Conservation (phyloP, 1,140 invertebrate genomes). For the Glossosoma conforme region DNA sequence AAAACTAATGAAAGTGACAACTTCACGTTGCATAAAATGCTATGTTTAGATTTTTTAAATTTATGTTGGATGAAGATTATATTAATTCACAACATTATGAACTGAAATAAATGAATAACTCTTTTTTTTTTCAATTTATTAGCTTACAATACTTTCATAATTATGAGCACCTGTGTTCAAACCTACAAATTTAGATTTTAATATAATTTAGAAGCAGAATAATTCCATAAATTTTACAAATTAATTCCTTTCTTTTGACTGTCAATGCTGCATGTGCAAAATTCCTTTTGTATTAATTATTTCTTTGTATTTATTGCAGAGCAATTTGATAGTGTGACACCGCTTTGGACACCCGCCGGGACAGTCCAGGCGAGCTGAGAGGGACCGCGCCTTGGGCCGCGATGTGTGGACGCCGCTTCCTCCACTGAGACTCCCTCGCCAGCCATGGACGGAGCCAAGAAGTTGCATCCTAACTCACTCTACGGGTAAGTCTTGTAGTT, state of each 20-base stretch:
- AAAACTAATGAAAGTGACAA: too few species aligned
- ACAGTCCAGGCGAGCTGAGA: not conserved
- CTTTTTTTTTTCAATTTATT: too few species aligned
- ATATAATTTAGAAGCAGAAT: not conserved
- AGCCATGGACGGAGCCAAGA: slow-evolving; percentile 27
- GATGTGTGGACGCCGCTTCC: not conserved
- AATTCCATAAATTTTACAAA: not conserved
- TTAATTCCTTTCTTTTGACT: too few species aligned
- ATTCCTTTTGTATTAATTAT: not conserved
- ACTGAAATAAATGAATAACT: too few species aligned
- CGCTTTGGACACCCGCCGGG: not conserved
- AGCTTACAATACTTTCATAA: too few species aligned
- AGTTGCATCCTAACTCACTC: slow-evolving; percentile 29
- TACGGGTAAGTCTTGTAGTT: slow-evolving; percentile 20
- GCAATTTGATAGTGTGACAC: not conserved
- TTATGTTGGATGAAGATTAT: too few species aligned
- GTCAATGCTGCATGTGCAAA: too few species aligned
- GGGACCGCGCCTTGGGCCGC: slow-evolving; percentile 6
- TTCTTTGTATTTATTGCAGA: not conserved
- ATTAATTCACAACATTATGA: too few species aligned
- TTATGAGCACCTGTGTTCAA: too few species aligned
- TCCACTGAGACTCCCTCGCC: slow-evolving; percentile 3
- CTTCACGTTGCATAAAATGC: too few species aligned
- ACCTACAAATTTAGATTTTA: too few species aligned
- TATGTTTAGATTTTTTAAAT: too few species aligned